phyloP scores from a whole-genome alignment of 2,113 vertebrate species.

The Colossoma macropomum region DNA sequence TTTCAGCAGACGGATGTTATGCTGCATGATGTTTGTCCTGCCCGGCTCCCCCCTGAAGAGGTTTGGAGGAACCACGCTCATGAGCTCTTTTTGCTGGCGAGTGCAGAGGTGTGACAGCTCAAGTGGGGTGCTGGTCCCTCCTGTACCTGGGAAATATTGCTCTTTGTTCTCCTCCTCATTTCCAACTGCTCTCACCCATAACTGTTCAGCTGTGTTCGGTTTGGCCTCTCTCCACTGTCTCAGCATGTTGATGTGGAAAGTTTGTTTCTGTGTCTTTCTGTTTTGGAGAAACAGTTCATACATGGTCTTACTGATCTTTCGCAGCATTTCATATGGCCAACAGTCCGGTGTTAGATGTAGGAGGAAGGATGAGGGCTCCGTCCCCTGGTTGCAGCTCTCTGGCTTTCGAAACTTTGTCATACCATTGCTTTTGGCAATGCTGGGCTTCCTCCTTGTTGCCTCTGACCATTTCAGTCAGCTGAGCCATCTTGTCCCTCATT shows the following conservation, averaged over 20 bases:
- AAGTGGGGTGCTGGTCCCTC: no score
- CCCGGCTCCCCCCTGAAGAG: slow-evolving; percentile 15
- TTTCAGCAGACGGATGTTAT: neutral
- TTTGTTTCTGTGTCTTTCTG: no score
- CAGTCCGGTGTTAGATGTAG: neutral
- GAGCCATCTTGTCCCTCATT: neutral
- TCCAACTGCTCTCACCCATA: no score
- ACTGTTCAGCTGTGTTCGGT: neutral
- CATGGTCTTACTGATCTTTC: no score
- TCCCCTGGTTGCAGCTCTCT: neutral
- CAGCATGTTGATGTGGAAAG: no score
- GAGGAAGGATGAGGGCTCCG: neutral
- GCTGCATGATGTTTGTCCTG: slow-evolving; percentile 11
- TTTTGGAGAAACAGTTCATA: no score
- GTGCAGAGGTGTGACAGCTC: neutral
- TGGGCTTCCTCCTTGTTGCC: neutral
- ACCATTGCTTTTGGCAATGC: neutral
- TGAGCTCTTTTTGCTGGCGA: neutral
- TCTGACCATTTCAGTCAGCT: neutral
- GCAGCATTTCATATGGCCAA: no score
- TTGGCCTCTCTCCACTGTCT: neutral
- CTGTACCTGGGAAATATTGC: neutral
- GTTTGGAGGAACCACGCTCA: neutral
- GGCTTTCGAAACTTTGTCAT: no score
- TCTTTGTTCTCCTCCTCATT: neutral